Percentiles rank a stretch among this genome's conserved stretches.
Evolutionary conservation across 2,797 vertebrate genomes (phyloP).

Genomic region (Cyprinodon diabolis): DNA sequence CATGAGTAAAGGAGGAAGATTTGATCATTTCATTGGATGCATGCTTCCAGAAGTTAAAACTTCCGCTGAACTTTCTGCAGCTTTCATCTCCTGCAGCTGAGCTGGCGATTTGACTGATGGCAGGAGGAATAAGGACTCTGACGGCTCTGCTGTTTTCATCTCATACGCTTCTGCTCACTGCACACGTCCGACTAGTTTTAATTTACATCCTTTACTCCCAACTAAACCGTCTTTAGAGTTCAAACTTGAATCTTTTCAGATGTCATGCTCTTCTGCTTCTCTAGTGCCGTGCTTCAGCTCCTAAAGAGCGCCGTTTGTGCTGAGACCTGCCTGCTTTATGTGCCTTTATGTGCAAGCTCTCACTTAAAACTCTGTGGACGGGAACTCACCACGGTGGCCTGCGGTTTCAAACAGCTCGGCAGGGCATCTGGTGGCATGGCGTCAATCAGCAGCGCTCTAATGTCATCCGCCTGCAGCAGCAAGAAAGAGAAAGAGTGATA

Average conservation of each 20-base stretch:
- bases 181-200: conserved; percentile 4
- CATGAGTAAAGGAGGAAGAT: background rate
- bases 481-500: background rate
- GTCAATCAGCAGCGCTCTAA: conserved; percentile 94
- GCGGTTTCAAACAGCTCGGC: conserved; percentile 94
- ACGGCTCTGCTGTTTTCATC: conserved; percentile 11
- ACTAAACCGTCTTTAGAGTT: conserved; percentile 5
- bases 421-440: conserved; percentile 97
- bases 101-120: conserved; percentile 4
- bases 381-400: conserved; percentile 93
- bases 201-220: conserved; percentile 1
- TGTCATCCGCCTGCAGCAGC: conserved; percentile 83
- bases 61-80: conserved; percentile 5
- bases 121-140: background rate
- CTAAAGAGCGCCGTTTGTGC: background rate
- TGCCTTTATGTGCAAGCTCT: background rate
- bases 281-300: background rate
- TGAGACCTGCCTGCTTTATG: background rate
- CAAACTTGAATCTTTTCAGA: background rate
- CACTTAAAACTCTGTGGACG: background rate
- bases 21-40: too few relatives aligned
- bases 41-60: background rate
- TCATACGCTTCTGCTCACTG: background rate
- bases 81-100: conserved; percentile 8
- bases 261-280: background rate